These are phyloP conservation scores for Bilobella aurantiaca DNA, from an alignment of 1,140 invertebrate genomes.

Conservation along the genomic window DNA sequence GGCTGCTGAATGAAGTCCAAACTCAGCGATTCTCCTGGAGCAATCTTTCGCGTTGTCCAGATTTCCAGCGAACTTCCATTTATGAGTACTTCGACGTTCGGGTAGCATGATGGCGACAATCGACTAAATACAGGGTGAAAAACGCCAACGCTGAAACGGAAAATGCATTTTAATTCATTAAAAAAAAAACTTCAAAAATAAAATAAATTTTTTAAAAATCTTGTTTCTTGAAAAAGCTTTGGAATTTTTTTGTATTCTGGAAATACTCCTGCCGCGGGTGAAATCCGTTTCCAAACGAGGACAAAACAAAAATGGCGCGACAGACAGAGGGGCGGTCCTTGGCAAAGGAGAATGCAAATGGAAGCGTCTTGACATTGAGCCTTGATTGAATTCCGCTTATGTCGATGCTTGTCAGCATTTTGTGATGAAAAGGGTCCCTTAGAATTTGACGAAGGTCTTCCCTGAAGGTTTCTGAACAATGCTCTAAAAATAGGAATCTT, in stretches of 20 bases:
- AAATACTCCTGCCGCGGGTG: not conserved
- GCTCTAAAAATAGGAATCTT: not conserved
- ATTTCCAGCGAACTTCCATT: not conserved
- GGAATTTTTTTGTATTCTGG: not conserved
- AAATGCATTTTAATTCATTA: not conserved
- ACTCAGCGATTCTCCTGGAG: not conserved
- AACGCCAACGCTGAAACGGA: constrained; percentile 39
- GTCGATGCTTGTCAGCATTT: not conserved
- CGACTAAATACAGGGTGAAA: not conserved
- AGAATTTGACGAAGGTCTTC: not conserved
- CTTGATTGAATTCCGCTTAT: not conserved
- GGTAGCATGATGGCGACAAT: not conserved
- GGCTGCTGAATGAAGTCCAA: not conserved
- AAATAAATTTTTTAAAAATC: too few relatives aligned
- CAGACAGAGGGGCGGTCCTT: not conserved
- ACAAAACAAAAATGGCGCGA: not conserved
- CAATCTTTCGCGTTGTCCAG: not conserved
- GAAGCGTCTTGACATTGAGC: not conserved
- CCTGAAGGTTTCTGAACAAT: not conserved
- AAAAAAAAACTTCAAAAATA: too few relatives aligned
- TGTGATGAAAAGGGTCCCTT: not conserved
- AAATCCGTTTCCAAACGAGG: not conserved
- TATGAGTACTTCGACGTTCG: not conserved
- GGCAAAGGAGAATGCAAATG: not conserved
- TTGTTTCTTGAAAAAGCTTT: too few relatives aligned